These are phyloP conservation scores for Ectropis crepuscularia DNA, from an alignment of 2,888 invertebrate species.

Conservation along the genomic window DNA sequence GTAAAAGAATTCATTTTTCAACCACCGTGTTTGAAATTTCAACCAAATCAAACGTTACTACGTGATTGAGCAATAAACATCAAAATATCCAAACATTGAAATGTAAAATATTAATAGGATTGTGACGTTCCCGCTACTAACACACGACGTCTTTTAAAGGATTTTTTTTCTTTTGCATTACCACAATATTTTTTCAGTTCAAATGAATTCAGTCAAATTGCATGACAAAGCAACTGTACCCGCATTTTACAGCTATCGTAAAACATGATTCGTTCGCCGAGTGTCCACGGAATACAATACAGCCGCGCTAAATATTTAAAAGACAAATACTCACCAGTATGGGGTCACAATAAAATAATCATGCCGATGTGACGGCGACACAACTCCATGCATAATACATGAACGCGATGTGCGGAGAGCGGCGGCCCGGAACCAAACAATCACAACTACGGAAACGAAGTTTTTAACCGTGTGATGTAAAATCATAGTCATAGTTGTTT, in stretches of 20 bases:
- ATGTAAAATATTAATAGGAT: too few species aligned
- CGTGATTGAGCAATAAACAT: too few species aligned
- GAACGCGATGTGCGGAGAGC: conserved; percentile 26
- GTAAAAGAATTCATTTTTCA: too few species aligned
- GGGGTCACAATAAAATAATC: conserved; percentile 46
- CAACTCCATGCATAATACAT: conserved; percentile 40
- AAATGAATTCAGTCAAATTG: too few species aligned
- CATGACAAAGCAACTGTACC: too few species aligned
- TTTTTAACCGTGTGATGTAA: background rate
- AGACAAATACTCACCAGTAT: conserved; percentile 39
- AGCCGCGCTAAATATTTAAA: conserved; percentile 30
- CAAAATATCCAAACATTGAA: too few species aligned
- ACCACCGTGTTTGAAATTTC: too few species aligned
- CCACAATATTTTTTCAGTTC: too few species aligned
- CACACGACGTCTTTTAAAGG: too few species aligned
- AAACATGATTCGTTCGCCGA: background rate
- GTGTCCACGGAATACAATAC: conserved; percentile 10
- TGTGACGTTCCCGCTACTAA: background rate
- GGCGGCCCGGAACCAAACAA: conserved; percentile 4
- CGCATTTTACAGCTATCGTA: background rate
- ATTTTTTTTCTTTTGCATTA: too few species aligned
- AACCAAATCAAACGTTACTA: too few species aligned
- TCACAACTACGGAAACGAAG: background rate
- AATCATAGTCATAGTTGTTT: too few species aligned
- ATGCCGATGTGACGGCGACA: conserved; percentile 41